These are phyloP conservation scores for Ips typographus DNA, from an alignment of 1,140 invertebrate species.

Conservation along the genomic window DNA sequence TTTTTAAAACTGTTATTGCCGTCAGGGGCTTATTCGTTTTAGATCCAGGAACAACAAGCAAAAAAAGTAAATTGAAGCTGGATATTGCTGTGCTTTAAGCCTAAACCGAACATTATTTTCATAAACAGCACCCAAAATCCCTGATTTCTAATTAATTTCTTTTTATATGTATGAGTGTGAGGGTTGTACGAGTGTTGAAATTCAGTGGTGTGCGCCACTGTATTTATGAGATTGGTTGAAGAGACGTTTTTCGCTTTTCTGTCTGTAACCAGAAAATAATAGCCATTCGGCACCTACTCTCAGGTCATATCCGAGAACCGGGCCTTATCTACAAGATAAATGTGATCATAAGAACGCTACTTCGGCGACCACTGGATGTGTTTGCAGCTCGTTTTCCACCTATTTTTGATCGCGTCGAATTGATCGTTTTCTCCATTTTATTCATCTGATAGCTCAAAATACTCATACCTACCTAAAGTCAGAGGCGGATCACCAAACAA, in stretches of 20 bases:
- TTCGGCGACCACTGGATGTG: constrained; percentile 25
- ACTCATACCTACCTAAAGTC: too few relatives aligned
- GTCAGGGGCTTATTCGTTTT: not conserved
- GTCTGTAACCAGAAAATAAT: constrained; percentile 1
- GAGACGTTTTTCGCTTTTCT: not conserved
- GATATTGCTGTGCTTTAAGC: constrained; percentile 1
- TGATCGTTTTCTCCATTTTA: constrained; percentile 21
- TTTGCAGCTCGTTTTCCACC: constrained; percentile 29
- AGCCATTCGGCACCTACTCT: constrained; percentile 23
- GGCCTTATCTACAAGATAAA: constrained; percentile 34
- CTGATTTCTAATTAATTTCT: constrained; percentile 4
- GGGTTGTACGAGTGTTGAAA: not conserved
- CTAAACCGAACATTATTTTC: not conserved
- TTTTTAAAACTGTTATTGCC: constrained; percentile 5
- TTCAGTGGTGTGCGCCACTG: not conserved
- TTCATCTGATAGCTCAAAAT: not conserved
- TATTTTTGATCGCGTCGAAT: constrained; percentile 30
- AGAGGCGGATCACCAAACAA: too few relatives aligned
- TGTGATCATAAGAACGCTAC: constrained; percentile 30
- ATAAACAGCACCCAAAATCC: not conserved
- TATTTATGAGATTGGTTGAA: not conserved
- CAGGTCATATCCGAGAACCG: constrained; percentile 12
- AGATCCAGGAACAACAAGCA: constrained; percentile 1
- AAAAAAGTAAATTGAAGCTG: constrained; percentile 2
- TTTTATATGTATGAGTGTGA: not conserved